phyloP scores from a whole-genome alignment of 2,113 vertebrate species.

The Ardeotis arabs region DNA sequence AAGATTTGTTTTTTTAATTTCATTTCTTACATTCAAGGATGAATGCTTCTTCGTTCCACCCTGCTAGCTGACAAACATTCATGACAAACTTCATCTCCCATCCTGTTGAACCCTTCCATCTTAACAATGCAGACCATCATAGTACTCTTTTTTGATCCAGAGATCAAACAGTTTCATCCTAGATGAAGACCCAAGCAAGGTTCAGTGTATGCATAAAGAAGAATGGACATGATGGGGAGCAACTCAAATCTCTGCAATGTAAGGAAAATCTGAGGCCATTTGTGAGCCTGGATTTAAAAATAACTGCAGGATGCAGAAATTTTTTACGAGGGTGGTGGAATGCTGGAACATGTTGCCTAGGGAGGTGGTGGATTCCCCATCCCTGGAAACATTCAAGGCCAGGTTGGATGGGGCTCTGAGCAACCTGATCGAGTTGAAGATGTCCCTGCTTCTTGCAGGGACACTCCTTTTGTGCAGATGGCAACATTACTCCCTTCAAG shows the following conservation, averaged over 20 bases:
- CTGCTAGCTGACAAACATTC: background rate
- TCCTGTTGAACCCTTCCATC: background rate
- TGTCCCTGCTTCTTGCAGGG: too few species aligned
- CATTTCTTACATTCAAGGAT: background rate
- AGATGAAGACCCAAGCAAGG: background rate
- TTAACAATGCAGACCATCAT: background rate
- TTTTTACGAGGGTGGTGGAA: too few species aligned
- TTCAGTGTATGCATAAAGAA: background rate
- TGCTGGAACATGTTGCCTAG: too few species aligned
- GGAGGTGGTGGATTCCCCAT: too few species aligned
- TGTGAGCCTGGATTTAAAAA: background rate
- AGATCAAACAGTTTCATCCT: background rate
- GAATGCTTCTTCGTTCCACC: rapidly evolving
- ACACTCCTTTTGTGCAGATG: background rate
- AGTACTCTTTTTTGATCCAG: background rate
- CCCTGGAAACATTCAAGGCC: too few species aligned
- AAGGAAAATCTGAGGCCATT: background rate
- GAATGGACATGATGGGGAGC: background rate
- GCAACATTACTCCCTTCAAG: background rate
- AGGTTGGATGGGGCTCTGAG: too few species aligned
- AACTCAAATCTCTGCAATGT: background rate
- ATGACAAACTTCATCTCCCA: background rate
- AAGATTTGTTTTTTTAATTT: background rate
- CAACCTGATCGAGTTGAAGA: too few species aligned
- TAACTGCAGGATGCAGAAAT: background rate